These are phyloP conservation scores for Apis mellifera DNA, from an alignment of 1,140 invertebrate genomes.

Conservation along the genomic window Amel_HAv3.1 CM009945.2:6748501-6749000, in stretches of 20 bases:
- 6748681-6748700: not conserved
- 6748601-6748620: conserved; percentile 26
- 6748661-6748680: not conserved
- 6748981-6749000: not conserved
- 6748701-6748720: too few relatives aligned
- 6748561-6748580: conserved; percentile 17
- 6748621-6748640: conserved; percentile 26
- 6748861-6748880: not conserved
- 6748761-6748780: not conserved
- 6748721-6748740: not conserved
- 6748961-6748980: not conserved
- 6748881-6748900: not conserved
- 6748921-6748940: not conserved
- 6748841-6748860: not conserved
- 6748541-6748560: too few relatives aligned
- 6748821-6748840: not conserved
- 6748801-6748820: not conserved
- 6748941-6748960: not conserved
- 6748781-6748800: not conserved
- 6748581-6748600: conserved; percentile 38
- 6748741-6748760: not conserved
- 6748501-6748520: too few relatives aligned
- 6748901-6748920: not conserved
- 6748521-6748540: too few relatives aligned
- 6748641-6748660: conserved; percentile 33